Percentiles rank a stretch among this genome's conserved stretches.
Conservation (phyloP, 2,888 invertebrate species). For the Priocnemis perturbator region DNA sequence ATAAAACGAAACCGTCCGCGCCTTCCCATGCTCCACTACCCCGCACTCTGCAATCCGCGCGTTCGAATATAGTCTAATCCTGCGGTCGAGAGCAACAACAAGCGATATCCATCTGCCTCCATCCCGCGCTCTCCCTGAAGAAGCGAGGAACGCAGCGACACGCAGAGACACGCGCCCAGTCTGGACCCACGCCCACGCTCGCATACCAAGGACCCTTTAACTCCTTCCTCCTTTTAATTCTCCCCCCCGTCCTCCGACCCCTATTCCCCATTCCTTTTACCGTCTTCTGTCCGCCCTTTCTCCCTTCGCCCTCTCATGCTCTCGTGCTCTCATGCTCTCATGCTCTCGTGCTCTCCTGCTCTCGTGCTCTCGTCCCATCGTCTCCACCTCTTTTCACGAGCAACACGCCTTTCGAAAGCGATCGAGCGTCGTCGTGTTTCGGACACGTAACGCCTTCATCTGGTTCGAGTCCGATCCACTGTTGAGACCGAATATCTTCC, state of each 20-base stretch:
- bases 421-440: conserved; percentile 8
- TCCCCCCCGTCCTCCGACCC: conserved; percentile 10
- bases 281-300: conserved; percentile 9
- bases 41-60: no score
- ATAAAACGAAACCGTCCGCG: no score
- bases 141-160: conserved; percentile 40
- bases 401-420: conserved; percentile 9
- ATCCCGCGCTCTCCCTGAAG: conserved; percentile 2
- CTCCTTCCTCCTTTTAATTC: conserved; percentile 35
- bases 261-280: conserved; percentile 11
- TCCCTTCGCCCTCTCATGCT: conserved; percentile 24
- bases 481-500: conserved; percentile 52
- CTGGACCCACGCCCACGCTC: conserved; percentile 64
- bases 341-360: no score
- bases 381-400: conserved; percentile 3
- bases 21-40: no score
- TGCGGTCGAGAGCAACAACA: no score
- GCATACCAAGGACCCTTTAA: conserved; percentile 66
- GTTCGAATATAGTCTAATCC: no score
- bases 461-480: conserved; percentile 59
- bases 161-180: conserved; percentile 55
- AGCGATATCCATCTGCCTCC: conserved; percentile 9
- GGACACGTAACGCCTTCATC: conserved; percentile 70
- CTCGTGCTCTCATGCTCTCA: no score
- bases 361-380: conserved; percentile 9